phyloP scores from a whole-genome alignment of 2,113 vertebrate genomes.

The Vicugna pacos region DNA sequence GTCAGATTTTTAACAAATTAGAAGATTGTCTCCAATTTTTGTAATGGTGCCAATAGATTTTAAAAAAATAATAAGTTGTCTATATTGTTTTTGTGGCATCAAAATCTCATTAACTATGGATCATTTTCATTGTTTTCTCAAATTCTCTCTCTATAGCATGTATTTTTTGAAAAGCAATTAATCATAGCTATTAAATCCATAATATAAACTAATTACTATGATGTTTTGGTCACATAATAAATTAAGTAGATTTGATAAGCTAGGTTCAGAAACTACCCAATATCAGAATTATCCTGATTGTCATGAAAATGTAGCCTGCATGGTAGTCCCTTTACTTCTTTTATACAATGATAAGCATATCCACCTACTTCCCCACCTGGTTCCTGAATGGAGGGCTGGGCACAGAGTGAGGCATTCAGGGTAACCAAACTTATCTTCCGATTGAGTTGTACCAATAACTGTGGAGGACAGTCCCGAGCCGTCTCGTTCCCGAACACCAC shows the following conservation, averaged over 20 bases:
- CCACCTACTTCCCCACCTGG: neutral
- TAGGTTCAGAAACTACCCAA: neutral
- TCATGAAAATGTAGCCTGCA: neutral
- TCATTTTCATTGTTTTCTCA: neutral
- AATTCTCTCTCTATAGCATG: neutral
- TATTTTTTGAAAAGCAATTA: conserved; percentile 3
- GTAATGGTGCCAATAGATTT: neutral
- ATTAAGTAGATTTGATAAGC: neutral
- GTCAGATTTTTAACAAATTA: neutral
- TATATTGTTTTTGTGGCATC: neutral
- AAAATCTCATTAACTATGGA: neutral
- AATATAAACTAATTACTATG: neutral
- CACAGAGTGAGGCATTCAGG: neutral
- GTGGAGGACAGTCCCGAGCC: neutral
- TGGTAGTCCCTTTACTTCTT: neutral
- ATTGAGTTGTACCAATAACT: neutral
- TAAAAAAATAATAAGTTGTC: neutral
- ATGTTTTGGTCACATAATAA: neutral
- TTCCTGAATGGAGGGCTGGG: neutral
- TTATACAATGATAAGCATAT: neutral
- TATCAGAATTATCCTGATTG: neutral
- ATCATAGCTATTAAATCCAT: neutral
- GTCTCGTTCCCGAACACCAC: neutral
- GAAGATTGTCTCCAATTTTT: conserved; percentile 7
- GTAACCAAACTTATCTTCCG: neutral